These are phyloP conservation scores for Trichoplusia ni DNA, from an alignment of 1,140 invertebrate species.

Conservation along the genomic window DNA sequence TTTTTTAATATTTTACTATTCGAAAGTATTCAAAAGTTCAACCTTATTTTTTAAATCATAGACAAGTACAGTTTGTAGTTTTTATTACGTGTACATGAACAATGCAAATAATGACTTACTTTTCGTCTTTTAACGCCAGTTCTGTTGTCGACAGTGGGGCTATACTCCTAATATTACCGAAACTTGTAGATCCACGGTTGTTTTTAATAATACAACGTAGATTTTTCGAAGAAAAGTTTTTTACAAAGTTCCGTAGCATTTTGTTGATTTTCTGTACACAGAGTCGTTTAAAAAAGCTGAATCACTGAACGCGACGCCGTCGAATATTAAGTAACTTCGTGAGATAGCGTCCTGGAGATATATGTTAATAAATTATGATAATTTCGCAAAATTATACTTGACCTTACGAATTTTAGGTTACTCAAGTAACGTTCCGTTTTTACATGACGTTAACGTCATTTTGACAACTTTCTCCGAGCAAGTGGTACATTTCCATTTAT, in stretches of 20 bases:
- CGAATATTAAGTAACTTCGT: conserved; percentile 7
- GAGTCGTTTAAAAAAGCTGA: neutral
- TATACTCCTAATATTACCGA: conserved; percentile 56
- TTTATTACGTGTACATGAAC: neutral
- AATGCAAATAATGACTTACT: conserved; percentile 53
- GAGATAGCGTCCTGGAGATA: conserved; percentile 8
- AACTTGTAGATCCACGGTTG: conserved; percentile 53
- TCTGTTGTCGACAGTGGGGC: conserved; percentile 63
- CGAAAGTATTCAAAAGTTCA: too few species aligned
- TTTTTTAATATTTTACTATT: too few species aligned
- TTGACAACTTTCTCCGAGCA: too few species aligned
- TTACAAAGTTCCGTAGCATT: conserved; percentile 61
- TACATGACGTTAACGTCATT: too few species aligned
- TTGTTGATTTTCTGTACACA: conserved; percentile 21
- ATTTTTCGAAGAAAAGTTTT: conserved; percentile 52
- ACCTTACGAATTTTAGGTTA: conserved; percentile 31
- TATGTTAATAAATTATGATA: conserved; percentile 18
- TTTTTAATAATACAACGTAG: conserved; percentile 53
- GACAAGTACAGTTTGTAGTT: neutral
- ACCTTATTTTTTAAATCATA: too few species aligned
- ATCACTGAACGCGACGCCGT: conserved; percentile 1
- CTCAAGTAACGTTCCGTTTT: conserved; percentile 18
- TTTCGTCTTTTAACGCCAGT: conserved; percentile 61
- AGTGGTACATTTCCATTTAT: too few species aligned
- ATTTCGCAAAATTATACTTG: conserved; percentile 26